phyloP scores from a whole-genome alignment of 2,888 invertebrate genomes.

The Syrista parreyssii region DNA sequence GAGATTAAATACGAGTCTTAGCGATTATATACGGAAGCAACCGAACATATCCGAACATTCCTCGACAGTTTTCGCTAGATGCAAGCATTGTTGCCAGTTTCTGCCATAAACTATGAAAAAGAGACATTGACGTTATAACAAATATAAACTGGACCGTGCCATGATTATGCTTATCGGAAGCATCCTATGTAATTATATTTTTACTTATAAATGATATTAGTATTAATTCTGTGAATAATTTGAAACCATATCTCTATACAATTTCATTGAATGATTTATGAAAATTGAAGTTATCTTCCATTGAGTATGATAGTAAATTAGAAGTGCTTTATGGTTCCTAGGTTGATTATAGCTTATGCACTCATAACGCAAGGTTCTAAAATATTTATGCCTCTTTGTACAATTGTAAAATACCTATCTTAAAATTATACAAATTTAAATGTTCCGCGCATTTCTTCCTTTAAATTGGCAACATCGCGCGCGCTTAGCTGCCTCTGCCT shows the following conservation, averaged over 20 bases:
- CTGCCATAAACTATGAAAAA: neutral
- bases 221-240: neutral
- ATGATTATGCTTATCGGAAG: neutral
- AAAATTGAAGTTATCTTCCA: neutral
- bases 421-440: neutral
- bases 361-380: neutral
- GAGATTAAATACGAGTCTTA: neutral
- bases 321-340: neutral
- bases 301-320: neutral
- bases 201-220: neutral
- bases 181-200: neutral
- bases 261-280: neutral
- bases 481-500: slow-evolving; percentile 15
- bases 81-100: neutral
- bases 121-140: neutral
- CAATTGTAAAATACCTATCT: neutral
- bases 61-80: slow-evolving; percentile 9
- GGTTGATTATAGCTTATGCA: neutral
- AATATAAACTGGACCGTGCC: neutral
- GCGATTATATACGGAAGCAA: neutral
- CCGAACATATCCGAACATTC: slow-evolving; percentile 3
- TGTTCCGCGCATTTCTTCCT: neutral
- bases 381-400: neutral
- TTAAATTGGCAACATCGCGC: slow-evolving; percentile 5
- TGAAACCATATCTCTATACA: neutral